These are phyloP conservation scores for Parnassius mnemosyne DNA, from an alignment of 2,888 invertebrate genomes.

Conservation along the genomic window DNA sequence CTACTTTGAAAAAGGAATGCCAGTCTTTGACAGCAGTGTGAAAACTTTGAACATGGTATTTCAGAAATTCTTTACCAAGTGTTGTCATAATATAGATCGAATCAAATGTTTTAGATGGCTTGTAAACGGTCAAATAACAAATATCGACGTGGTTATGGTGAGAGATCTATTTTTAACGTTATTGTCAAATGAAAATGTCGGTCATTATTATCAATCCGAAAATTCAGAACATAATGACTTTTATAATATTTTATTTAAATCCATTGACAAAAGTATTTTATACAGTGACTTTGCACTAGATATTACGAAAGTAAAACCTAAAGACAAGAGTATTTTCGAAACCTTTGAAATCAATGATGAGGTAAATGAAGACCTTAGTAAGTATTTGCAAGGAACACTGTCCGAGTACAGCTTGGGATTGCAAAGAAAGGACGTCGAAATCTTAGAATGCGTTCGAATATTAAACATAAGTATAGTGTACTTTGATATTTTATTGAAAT, in stretches of 20 bases:
- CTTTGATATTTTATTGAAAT: conserved; percentile 47
- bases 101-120: conserved; percentile 59
- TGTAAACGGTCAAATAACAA: conserved; percentile 40
- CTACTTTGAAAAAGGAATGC: conserved; percentile 67
- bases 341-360: conserved; percentile 42
- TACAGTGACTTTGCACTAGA: conserved; percentile 63
- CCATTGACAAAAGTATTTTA: conserved; percentile 55
- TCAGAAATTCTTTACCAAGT: conserved; percentile 60
- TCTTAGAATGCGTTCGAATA: conserved; percentile 45
- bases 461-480: conserved; percentile 45
- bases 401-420: conserved; percentile 31
- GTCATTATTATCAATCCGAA: conserved; percentile 15
- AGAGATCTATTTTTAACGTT: conserved; percentile 53
- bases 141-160: conserved; percentile 36
- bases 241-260: conserved; percentile 51
- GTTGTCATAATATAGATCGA: conserved; percentile 48
- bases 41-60: conserved; percentile 53
- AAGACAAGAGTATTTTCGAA: conserved; percentile 27
- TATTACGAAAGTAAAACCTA: conserved; percentile 26
- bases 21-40: conserved; percentile 54
- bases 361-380: conserved; percentile 40
- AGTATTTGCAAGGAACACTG: conserved; percentile 41
- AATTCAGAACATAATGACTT: conserved; percentile 32
- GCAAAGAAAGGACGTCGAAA: conserved; percentile 35
- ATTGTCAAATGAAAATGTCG: conserved; percentile 57